Evolutionary conservation across 2,797 vertebrate species (phyloP), one percentile per base, ranked within the genome.

Genomic region (Myioborus miniatus): DNA sequence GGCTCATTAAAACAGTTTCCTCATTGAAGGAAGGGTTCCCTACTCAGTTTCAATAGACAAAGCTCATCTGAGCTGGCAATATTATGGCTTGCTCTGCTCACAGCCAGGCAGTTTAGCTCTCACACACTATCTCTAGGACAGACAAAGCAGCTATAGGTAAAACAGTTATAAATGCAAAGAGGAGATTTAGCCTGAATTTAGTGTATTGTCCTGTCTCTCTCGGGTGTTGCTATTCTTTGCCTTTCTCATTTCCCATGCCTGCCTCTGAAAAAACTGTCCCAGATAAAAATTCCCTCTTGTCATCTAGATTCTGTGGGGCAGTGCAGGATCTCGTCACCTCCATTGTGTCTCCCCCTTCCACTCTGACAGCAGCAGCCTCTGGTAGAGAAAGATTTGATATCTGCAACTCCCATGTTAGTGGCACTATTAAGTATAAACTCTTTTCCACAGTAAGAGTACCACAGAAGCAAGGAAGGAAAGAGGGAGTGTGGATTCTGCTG

Each of bases 261-360:
- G 23, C 76, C 34, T 93, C 62, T 85, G 65, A 85, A 93, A 93
- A 67, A 72, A 72, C 29, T 65, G 29, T 55, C 44, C 39, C 9
- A 23, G 47, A 75, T 75, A 81, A 81, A 83, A 83, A 58, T 62
- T 90, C 58, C 24, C 6, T 62, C 34, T 78, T 71, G 43, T 36
- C 29, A 55, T 30, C 23, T 30, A 0, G 46, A 64, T 65, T 87
- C 69, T 87, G 46, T 5, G 1, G 68, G 46, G 20, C 24, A 77
- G 26, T n/a, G 46, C 1, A 1, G 65, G 82, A 80, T 77, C 68
- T 87, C 0, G 0, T 62, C 27, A 39, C 22, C 18, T 46, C 21
- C 27, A 55, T 87, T 78, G 29, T 1, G 0, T 49, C 50, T 84
- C 4, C 23, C 7, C 12, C 26, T 87, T 90, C 58, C 14, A 59